Evolutionary conservation across 2,888 invertebrate species (phyloP).

Genomic region (Drosophila imparisetae): DNA sequence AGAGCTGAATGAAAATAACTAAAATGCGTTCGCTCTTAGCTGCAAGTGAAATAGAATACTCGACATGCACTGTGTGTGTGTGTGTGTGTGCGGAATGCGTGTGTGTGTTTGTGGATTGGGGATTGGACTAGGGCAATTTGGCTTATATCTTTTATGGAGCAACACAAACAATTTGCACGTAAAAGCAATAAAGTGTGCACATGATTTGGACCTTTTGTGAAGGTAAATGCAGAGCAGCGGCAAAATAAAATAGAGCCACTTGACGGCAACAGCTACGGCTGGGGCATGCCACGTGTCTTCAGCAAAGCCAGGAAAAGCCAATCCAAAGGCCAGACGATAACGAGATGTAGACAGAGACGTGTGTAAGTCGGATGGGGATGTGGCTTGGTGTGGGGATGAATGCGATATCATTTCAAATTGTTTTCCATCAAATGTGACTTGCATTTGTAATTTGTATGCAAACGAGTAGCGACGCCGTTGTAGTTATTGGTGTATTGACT

Average conservation of each 20-base stretch:
- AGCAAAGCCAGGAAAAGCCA: conserved; percentile 17
- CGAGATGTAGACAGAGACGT: conserved; percentile 4
- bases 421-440: conserved; percentile 79
- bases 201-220: conserved; percentile 53
- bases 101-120: conserved; percentile 4
- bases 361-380: neutral
- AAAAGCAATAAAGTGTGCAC: conserved; percentile 73
- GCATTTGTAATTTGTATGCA: conserved; percentile 78
- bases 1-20: conserved; percentile 12
- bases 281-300: conserved; percentile 25
- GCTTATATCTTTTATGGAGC: conserved; percentile 62
- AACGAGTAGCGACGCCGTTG: conserved; percentile 48
- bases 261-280: conserved; percentile 18
- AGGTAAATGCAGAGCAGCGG: conserved; percentile 34
- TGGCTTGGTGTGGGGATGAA: conserved; percentile 1
- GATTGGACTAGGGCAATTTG: conserved; percentile 53
- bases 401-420: conserved; percentile 76
- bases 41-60: conserved; percentile 64
- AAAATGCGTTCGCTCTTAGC: conserved; percentile 54
- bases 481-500: conserved; percentile 45
- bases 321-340: conserved; percentile 25
- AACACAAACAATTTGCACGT: conserved; percentile 76
- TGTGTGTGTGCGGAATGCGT: neutral
- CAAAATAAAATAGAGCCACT: conserved; percentile 55
- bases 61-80: conserved; percentile 29